Evolutionary conservation across 1,140 invertebrate genomes (phyloP), one percentile per base, ranked within the genome.

Genomic region (Asobara japonica): DNA sequence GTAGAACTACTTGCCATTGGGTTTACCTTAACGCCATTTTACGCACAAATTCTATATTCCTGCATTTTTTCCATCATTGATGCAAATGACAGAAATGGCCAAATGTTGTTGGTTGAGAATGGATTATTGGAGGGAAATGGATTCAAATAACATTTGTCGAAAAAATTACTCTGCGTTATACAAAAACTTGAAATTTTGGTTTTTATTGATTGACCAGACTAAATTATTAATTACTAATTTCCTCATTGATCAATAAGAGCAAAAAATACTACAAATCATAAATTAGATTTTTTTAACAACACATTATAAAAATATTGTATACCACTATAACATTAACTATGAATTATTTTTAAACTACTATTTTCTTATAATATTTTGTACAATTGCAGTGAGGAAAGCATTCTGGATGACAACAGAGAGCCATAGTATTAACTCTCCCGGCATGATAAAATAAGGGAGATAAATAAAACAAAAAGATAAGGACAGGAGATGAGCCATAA

Each of bases 401-500:
- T 27, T 29, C 25, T 51, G 25, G 61, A 31, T 69, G 25, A 41
- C 20, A n/a, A 30, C 25, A 64, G 66, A 48, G 51, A 56, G 62
- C 33, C 36, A 41, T 71, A 73, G 66, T 74, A 69, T 67, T 71
- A 68, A 56, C 48, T 82, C 80, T 69, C 74, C 82, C 74, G 82
- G 84, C 82, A 86, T 86, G 85, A 81, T 84, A 84, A 86, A 83
- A 83, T 84, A 73, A 82, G 78, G 81, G 80, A 76, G 79, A 84
- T 80, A 25, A 56, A 56, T 51, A 51, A 56, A 18, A 51, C 6
- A 20, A 56, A 29, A 62, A 62, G n/a, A 29, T 30, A 62, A 31
- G 22, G 76, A 84, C 83, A 79, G 84, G 85, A 86, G 78, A 86
- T 86, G 85, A 86, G 83, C 85, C 83, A 86, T 79, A 86, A 86